Evolutionary conservation across 2,888 invertebrate species (phyloP), one percentile per base, ranked within the genome.

Genomic region (Gortyna flavago): DNA sequence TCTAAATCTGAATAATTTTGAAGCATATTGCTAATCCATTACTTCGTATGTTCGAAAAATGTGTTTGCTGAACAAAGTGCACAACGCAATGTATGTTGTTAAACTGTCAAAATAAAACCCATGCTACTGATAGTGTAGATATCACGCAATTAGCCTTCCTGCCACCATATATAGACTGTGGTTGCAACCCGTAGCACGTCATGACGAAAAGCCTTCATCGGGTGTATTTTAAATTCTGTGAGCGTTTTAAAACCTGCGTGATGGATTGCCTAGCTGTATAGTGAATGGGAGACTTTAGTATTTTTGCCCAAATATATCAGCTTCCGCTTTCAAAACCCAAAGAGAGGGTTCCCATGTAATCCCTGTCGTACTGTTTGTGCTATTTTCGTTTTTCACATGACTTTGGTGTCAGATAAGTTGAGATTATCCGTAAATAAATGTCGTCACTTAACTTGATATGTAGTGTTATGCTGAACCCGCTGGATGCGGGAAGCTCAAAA

Each of bases 391-490:
- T 79, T 65, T 48, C 3, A 38, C 54, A 35, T 11, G 41, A 8
- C 4, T 18, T 66, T 66, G 16, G 54, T 38, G 61, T n/a, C 29
- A 35, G 35, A 29, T 11, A 32, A 72, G 51, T 21, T 59, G 59
- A 65, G 72, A 83, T 81, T 16, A 72, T 48, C 79, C 16, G 11
- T 5, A 35, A 69, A 73, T 66, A 78, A 57, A 81, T 78, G 38
- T 69, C 32, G n/a, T 7, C 69, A 48, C 41, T 72, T 70, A 48
- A 61, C 32, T 66, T 65, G 35, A 54, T 73, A 54, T 72, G 35
- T 51, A 2, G 51, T 16, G 57, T 21, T n/a, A n/a, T n/a, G n/a
- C n/a, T n/a, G n/a, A n/a, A n/a, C n/a, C n/a, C n/a, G n/a, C n/a
- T n/a, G n/a, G n/a, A n/a, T n/a, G n/a, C n/a, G n/a, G n/a, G n/a